Conservation (phyloP, 2,797 vertebrate species). For the Emydoidea blandingii region DNA sequence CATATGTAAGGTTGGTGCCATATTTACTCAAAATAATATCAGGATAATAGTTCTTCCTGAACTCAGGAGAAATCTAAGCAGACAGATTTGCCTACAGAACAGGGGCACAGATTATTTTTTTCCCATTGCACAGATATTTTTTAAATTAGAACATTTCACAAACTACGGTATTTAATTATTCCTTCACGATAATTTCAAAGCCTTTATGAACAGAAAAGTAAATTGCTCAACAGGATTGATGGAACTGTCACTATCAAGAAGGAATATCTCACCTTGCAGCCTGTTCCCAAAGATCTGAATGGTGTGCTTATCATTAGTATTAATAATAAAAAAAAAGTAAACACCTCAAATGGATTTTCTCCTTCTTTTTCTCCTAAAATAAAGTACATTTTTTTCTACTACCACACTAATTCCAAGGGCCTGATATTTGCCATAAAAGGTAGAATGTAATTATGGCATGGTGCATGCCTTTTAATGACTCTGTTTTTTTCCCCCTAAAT, state of each 20-base stretch:
- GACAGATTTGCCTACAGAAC: background rate
- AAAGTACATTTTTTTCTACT: background rate
- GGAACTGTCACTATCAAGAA: background rate
- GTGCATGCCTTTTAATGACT: background rate
- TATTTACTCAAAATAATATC: background rate
- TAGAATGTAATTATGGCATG: background rate
- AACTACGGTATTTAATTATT: accelerated
- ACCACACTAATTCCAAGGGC: background rate
- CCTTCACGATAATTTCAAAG: background rate
- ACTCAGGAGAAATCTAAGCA: accelerated
- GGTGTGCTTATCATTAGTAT: background rate
- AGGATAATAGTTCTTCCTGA: background rate
- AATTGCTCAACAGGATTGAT: background rate
- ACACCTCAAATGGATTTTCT: background rate
- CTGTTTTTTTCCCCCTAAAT: background rate
- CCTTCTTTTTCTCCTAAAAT: background rate
- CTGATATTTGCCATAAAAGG: background rate
- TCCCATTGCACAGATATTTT: background rate
- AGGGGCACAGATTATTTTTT: background rate
- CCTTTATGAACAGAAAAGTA: background rate
- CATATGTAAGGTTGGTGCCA: accelerated
- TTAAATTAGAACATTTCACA: background rate
- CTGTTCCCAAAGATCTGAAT: background rate
- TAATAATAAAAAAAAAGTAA: background rate
- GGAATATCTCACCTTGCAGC: background rate